Percentiles rank a stretch among this genome's conserved stretches.
phyloP scores from a whole-genome alignment of 2,113 vertebrate genomes.

The Lepus europaeus region DNA sequence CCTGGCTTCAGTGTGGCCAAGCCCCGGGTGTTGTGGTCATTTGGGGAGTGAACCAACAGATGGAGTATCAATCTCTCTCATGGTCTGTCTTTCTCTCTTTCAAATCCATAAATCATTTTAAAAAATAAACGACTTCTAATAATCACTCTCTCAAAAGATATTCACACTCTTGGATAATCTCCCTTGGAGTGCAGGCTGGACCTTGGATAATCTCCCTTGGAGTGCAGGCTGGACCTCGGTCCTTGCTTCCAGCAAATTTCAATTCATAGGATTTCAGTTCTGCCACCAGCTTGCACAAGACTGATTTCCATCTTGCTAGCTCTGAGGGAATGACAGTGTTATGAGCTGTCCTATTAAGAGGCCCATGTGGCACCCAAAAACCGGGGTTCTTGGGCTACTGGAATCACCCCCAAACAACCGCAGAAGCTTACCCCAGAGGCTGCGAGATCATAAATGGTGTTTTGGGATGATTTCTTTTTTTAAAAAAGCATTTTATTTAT shows the following conservation, averaged over 20 bases:
- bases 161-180: neutral
- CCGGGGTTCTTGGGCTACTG: neutral
- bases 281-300: neutral
- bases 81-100: too few relatives aligned
- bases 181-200: too few relatives aligned
- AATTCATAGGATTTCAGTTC: neutral
- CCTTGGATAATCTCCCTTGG: neutral
- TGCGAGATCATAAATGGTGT: accelerated
- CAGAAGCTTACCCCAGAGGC: neutral
- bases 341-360: neutral
- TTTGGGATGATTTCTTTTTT: neutral
- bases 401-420: neutral
- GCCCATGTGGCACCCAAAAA: neutral
- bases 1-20: too few relatives aligned
- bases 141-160: neutral
- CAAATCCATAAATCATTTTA: too few relatives aligned
- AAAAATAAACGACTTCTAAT: neutral
- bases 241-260: neutral
- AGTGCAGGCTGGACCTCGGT: accelerated
- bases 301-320: neutral
- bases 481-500: too few relatives aligned
- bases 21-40: too few relatives aligned
- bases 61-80: too few relatives aligned
- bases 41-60: too few relatives aligned
- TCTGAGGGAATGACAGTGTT: neutral